These are phyloP conservation scores for Polydrusus pterygomalis DNA, from an alignment of 2,888 invertebrate genomes.

Conservation along the genomic window DNA sequence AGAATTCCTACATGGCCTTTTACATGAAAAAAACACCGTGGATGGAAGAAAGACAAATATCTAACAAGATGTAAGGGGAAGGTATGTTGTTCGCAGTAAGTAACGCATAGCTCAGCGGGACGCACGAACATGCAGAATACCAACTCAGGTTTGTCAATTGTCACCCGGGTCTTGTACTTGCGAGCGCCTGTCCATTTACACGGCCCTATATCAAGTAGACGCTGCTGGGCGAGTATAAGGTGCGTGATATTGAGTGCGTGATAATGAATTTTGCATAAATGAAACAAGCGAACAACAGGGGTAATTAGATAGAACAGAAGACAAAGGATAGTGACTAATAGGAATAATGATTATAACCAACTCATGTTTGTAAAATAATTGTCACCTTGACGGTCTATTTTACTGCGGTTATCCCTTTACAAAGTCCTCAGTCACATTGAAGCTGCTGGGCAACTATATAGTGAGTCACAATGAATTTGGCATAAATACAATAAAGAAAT, in stretches of 20 bases:
- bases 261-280: constrained; percentile 37
- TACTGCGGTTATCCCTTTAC: no score
- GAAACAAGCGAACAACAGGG: constrained; percentile 4
- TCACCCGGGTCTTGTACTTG: constrained; percentile 69
- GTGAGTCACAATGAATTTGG: no score
- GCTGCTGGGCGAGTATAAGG: constrained; percentile 31
- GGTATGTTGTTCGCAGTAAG: constrained; percentile 68
- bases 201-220: constrained; percentile 67
- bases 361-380: no score
- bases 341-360: not conserved
- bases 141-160: constrained; percentile 71
- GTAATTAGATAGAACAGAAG: not conserved
- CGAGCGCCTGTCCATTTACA: constrained; percentile 66
- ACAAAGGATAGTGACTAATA: not conserved
- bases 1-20: constrained; percentile 65
- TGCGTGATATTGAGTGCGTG: constrained; percentile 32
- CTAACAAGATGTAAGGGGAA: constrained; percentile 69
- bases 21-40: constrained; percentile 64
- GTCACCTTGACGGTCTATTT: no score
- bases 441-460: no score
- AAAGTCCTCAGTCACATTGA: no score
- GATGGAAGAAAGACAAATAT: constrained; percentile 69
- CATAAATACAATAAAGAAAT: no score
- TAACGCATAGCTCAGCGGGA: constrained; percentile 71
- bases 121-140: constrained; percentile 69